Evolutionary conservation across 2,113 vertebrate species (phyloP).

Genomic region (Rhineura floridana): DNA sequence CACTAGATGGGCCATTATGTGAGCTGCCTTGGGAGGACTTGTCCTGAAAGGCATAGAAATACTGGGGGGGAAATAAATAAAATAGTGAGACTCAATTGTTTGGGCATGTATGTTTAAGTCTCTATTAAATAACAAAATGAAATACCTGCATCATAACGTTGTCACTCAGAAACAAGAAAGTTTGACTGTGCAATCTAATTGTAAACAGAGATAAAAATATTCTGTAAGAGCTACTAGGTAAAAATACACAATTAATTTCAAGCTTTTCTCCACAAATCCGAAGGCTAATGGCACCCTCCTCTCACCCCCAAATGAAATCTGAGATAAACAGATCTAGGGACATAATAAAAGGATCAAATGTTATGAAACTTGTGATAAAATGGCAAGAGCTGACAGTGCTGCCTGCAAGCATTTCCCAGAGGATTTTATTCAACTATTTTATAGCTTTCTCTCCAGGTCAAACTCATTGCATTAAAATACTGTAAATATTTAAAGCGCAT

Average conservation of each 20-base stretch:
- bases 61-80: neutral
- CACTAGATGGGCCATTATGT: too few species aligned
- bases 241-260: slow-evolving; percentile 11
- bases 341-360: slow-evolving; percentile 31
- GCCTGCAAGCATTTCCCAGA: neutral
- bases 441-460: slow-evolving; percentile 19
- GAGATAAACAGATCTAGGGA: slow-evolving; percentile 22
- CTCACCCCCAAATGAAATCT: slow-evolving; percentile 10
- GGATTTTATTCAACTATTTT: slow-evolving; percentile 17
- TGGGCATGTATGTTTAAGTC: neutral
- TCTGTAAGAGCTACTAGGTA: neutral
- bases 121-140: neutral
- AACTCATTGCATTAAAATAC: slow-evolving; percentile 24
- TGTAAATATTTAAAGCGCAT: slow-evolving; percentile 29
- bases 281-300: slow-evolving; percentile 9
- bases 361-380: slow-evolving; percentile 22
- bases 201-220: neutral
- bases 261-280: neutral
- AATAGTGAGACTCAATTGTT: neutral
- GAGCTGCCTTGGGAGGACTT: neutral
- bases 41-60: neutral
- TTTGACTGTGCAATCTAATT: neutral
- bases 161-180: neutral
- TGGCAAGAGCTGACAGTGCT: neutral
- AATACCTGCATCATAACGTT: neutral